Evolutionary conservation across 2,888 invertebrate genomes (phyloP).

Genomic region (Melitaea athalia): DNA sequence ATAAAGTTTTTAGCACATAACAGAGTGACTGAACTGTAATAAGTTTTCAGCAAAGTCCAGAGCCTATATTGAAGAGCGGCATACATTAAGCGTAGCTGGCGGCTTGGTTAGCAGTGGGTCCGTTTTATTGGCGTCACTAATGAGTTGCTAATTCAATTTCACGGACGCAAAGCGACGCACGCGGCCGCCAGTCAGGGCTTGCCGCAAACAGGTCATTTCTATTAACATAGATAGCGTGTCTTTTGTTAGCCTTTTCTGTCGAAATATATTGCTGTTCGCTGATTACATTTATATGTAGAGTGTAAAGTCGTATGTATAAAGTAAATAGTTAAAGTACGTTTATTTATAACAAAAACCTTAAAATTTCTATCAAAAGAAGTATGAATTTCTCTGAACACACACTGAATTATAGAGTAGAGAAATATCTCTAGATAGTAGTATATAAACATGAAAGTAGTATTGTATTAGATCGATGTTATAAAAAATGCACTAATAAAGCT

Average conservation of each 20-base stretch:
- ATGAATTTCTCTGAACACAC: too few relatives aligned
- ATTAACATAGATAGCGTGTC: conserved; percentile 34
- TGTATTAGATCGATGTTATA: conserved; percentile 29
- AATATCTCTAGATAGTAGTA: conserved; percentile 1
- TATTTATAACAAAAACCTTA: too few relatives aligned
- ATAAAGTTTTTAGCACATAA: neutral
- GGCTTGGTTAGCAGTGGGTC: conserved; percentile 47
- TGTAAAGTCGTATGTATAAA: neutral
- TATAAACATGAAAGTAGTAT: too few relatives aligned
- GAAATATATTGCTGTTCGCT: conserved; percentile 4
- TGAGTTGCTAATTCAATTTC: conserved; percentile 83
- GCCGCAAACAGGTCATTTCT: conserved; percentile 38
- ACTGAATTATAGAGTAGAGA: neutral
- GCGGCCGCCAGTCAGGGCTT: conserved; percentile 36
- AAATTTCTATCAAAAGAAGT: too few relatives aligned
- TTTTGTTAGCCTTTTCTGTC: conserved; percentile 26
- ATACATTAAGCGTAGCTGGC: conserved; percentile 19
- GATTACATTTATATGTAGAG: neutral
- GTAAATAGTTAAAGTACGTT: too few relatives aligned
- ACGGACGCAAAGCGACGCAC: conserved; percentile 64
- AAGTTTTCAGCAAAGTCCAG: conserved; percentile 2
- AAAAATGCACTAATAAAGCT: conserved; percentile 52
- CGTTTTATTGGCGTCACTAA: conserved; percentile 81
- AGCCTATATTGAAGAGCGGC: conserved; percentile 33
- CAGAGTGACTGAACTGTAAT: neutral